Evolutionary conservation across 2,797 vertebrate species (phyloP), one percentile per base, ranked within the genome.

Genomic region (Malacoraja senta): DNA sequence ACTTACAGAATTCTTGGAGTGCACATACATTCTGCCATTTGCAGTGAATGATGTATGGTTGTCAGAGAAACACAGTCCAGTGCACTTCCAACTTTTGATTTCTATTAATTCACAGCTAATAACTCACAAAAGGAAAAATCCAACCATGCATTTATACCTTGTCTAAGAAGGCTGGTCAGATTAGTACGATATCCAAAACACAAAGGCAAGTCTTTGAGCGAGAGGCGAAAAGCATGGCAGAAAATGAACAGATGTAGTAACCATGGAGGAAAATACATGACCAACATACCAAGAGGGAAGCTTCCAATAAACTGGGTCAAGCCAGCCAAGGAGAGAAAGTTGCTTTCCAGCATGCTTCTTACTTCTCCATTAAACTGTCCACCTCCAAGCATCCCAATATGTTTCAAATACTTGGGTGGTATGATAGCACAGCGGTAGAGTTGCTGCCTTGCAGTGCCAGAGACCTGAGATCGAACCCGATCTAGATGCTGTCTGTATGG

Each of bases 61-160:
- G 38, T 88, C 84, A 35, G 61, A 35, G 84, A 9, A 68, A n/a
- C 61, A 88, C 84, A 88, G 84, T 65, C n/a, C 17, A 6, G 26
- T 86, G 61, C 63, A 0, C 35, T 15, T 68, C 84, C n/a, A 65
- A 35, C 8, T 35, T 32, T 32, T 35, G 61, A 88, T 68, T 68
- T 68, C n/a, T 21, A 35, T 68, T 68, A 88, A 32, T 65, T 88
- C 84, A 35, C 61, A 68, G 63, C 17, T 88, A 65, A 88, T 88
- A 88, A 88, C 63, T 88, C 19, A 68, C n/a, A 68, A 68, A 86
- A 68, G 84, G 65, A 88, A 88, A 35, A 10, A 19, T 35, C 17
- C 84, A 88, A 32, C n/a, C 84, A 88, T 35, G 63, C 63, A 68
- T 88, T 68, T 88, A 35, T 68, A 35, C 61, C 63, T 88, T 68